Conservation (phyloP, 2,113 vertebrate genomes). For the Periophthalmodon schlosseri region DNA sequence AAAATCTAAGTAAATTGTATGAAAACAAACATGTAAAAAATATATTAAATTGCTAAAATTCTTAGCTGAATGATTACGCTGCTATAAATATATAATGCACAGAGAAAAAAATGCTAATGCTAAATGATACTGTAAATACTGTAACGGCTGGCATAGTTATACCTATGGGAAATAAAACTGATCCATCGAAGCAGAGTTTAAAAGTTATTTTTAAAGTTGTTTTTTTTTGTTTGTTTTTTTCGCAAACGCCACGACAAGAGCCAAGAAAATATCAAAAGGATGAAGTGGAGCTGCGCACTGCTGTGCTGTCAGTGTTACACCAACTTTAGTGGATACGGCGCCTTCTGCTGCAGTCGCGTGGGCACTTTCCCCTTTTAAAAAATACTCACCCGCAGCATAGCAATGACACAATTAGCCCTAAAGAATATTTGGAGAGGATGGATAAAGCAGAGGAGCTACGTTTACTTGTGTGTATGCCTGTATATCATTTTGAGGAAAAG, state of each 20-base stretch:
- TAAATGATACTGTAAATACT: constrained; percentile 8
- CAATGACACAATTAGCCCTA: constrained; percentile 1
- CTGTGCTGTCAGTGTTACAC: constrained; percentile 41
- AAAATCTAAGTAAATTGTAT: too few relatives aligned
- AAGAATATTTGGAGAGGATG: not conserved
- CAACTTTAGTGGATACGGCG: constrained; percentile 41
- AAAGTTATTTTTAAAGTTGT: constrained; percentile 47
- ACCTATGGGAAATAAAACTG: constrained; percentile 34
- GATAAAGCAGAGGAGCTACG: not conserved
- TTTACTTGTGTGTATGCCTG: too few relatives aligned
- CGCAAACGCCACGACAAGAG: constrained; percentile 30
- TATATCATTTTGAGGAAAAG: too few relatives aligned
- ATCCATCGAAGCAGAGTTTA: constrained; percentile 27
- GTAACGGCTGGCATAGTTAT: constrained; percentile 25
- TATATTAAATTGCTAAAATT: not conserved
- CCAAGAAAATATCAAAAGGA: constrained; percentile 55
- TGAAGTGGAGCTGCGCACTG: constrained; percentile 37
- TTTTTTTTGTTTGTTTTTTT: constrained; percentile 46
- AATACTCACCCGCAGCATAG: not conserved
- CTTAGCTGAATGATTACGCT: not conserved
- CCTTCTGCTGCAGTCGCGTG: constrained; percentile 27
- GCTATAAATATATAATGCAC: not conserved
- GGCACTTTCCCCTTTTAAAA: constrained; percentile 27
- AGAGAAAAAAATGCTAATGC: not conserved
- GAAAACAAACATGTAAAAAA: too few relatives aligned